Evolutionary conservation across 2,797 vertebrate species (phyloP).

Genomic region (Phyllotis vaccarum): DNA sequence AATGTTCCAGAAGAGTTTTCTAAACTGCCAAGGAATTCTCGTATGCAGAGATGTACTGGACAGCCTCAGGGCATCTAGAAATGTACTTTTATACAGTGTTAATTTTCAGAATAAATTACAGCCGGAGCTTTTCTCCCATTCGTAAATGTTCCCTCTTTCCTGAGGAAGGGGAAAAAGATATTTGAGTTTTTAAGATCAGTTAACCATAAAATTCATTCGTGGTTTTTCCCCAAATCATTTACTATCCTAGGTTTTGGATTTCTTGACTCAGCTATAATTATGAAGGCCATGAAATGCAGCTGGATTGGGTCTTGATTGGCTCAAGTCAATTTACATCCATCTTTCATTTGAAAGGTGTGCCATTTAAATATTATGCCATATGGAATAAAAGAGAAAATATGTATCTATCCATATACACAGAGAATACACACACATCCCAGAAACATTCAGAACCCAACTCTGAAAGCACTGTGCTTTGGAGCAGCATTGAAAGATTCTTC

Average conservation of each 20-base stretch:
- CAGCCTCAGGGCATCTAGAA: slow-evolving; percentile 34
- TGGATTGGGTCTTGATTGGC: slow-evolving; percentile 24
- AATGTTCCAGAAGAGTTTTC: neutral
- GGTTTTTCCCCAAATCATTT: slow-evolving; percentile 32
- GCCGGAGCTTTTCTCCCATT: neutral
- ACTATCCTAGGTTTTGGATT: slow-evolving; percentile 57
- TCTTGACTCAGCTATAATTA: slow-evolving; percentile 60
- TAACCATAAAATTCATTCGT: slow-evolving; percentile 38
- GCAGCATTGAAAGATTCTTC: neutral
- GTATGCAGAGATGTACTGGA: neutral
- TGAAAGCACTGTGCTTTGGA: neutral
- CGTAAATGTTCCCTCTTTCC: slow-evolving; percentile 4
- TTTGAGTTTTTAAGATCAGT: slow-evolving; percentile 32
- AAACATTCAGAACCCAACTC: slow-evolving; percentile 14
- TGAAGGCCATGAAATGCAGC: slow-evolving; percentile 9
- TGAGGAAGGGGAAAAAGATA: slow-evolving; percentile 22
- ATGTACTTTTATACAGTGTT: neutral
- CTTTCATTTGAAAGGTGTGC: slow-evolving; percentile 4
- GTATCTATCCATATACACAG: neutral
- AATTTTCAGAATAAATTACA: slow-evolving; percentile 41
- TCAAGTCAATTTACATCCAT: slow-evolving; percentile 12
- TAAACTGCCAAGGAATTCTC: slow-evolving; percentile 42
- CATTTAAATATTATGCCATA: neutral
- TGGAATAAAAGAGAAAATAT: neutral
- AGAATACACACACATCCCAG: neutral